phyloP scores from a whole-genome alignment of 2,113 vertebrate species.

The Garra rufa region DNA sequence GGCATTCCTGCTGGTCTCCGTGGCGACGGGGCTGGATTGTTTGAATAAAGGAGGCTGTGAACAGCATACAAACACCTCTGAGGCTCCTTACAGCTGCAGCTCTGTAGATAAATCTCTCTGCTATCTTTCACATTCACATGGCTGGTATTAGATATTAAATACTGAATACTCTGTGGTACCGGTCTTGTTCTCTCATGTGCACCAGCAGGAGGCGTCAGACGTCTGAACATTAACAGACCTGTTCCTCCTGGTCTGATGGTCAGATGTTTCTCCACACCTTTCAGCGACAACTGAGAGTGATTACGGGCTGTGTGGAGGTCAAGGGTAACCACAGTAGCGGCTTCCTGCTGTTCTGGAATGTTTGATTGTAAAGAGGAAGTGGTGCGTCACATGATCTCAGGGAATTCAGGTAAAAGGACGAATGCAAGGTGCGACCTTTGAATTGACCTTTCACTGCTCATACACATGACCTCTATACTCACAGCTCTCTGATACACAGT shows the following conservation, averaged over 20 bases:
- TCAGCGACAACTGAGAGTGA: not conserved
- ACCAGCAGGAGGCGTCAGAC: constrained; percentile 5
- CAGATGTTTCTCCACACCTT: not conserved
- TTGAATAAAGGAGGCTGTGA: not conserved
- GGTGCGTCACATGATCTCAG: not conserved
- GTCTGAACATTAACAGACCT: not conserved
- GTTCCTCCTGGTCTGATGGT: not conserved
- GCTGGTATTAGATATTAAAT: too few relatives aligned
- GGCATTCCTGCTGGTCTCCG: not conserved
- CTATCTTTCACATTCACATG: too few relatives aligned
- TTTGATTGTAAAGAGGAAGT: not conserved
- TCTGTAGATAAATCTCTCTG: not conserved
- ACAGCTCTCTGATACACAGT: not conserved
- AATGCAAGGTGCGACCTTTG: not conserved
- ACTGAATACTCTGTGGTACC: too few relatives aligned
- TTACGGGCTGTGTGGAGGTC: not conserved
- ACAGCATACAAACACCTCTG: not conserved
- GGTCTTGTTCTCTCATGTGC: not conserved
- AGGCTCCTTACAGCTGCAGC: not conserved
- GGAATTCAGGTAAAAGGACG: not conserved
- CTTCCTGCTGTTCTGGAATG: not conserved
- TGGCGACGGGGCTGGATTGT: not conserved
- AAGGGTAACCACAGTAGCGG: not conserved
- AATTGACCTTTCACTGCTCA: not conserved
- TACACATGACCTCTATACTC: not conserved